These are phyloP conservation scores for Scotopteryx bipunctaria DNA, from an alignment of 2,888 invertebrate species.

Conservation along the genomic window DNA sequence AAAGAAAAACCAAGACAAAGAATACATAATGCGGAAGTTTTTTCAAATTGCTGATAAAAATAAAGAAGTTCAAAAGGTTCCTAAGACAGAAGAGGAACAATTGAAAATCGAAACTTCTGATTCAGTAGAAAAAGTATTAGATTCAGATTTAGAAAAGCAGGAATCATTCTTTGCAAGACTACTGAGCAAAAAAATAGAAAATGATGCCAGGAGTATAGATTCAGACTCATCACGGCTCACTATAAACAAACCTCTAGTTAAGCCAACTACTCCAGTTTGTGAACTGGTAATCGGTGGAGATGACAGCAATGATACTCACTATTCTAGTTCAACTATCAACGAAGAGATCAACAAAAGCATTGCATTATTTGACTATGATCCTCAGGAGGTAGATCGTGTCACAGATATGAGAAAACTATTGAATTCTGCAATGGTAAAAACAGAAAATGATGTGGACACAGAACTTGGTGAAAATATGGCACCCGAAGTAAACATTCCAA, in stretches of 20 bases:
- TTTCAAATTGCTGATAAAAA: slow-evolving; percentile 36
- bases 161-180: slow-evolving; percentile 78
- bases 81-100: slow-evolving; percentile 1
- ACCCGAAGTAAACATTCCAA: slow-evolving; percentile 14
- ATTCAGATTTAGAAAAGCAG: slow-evolving; percentile 62
- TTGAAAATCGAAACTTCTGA: slow-evolving; percentile 9
- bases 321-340: slow-evolving; percentile 74
- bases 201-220: slow-evolving; percentile 30
- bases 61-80: slow-evolving; percentile 12
- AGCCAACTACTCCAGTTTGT: slow-evolving; percentile 55
- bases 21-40: slow-evolving; percentile 51
- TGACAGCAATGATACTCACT: slow-evolving; percentile 68
- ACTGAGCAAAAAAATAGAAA: slow-evolving; percentile 46
- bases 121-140: slow-evolving; percentile 36
- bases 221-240: slow-evolving; percentile 24
- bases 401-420: slow-evolving; percentile 64
- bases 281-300: slow-evolving; percentile 59
- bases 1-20: slow-evolving; percentile 50
- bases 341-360: slow-evolving; percentile 77
- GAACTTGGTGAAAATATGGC: slow-evolving; percentile 17
- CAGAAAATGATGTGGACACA: slow-evolving; percentile 27
- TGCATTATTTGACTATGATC: slow-evolving; percentile 71
- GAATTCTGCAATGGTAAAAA: slow-evolving; percentile 45
- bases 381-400: slow-evolving; percentile 57
- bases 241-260: slow-evolving; percentile 15